Percentiles rank a stretch among this genome's conserved stretches.
Evolutionary conservation across 1,140 invertebrate genomes (phyloP).

Genomic region (Sarcophaga bullata): DNA sequence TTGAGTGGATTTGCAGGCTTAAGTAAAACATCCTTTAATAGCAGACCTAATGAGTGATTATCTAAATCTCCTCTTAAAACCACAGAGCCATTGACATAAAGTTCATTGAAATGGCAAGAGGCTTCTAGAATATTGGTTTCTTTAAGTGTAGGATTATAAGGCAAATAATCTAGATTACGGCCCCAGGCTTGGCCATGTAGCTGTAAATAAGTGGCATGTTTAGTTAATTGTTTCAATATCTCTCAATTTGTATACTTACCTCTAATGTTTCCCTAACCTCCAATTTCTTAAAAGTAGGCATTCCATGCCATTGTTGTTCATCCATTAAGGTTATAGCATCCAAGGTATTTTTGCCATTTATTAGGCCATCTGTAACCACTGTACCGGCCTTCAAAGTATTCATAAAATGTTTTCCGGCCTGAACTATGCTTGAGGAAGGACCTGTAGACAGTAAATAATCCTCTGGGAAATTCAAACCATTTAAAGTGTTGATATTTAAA

Average conservation of each 20-base stretch:
- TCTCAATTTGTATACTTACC: slow-evolving; percentile 49
- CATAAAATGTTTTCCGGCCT: slow-evolving; percentile 64
- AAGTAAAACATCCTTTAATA: slow-evolving; percentile 64
- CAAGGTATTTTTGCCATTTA: slow-evolving; percentile 60
- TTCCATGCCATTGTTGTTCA: slow-evolving; percentile 61
- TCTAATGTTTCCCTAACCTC: slow-evolving; percentile 65
- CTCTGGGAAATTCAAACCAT: slow-evolving; percentile 66
- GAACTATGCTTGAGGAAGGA: slow-evolving; percentile 53
- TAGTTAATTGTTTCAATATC: not conserved
- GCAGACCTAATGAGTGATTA: slow-evolving; percentile 50
- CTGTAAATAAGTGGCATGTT: slow-evolving; percentile 48
- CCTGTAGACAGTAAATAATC: slow-evolving; percentile 64
- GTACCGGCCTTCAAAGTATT: slow-evolving; percentile 52
- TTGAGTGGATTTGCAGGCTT: slow-evolving; percentile 50
- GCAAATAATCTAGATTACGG: slow-evolving; percentile 61
- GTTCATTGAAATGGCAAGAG: slow-evolving; percentile 64
- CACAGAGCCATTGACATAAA: slow-evolving; percentile 66
- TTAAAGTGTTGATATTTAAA: slow-evolving; percentile 61
- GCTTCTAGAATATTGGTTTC: slow-evolving; percentile 63
- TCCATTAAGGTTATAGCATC: slow-evolving; percentile 61
- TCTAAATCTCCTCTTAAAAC: slow-evolving; percentile 61
- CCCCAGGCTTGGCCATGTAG: slow-evolving; percentile 66
- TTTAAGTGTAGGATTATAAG: slow-evolving; percentile 65
- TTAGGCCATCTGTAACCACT: slow-evolving; percentile 53
- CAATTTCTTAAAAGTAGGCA: slow-evolving; percentile 64